Evolutionary conservation across 2,888 invertebrate genomes (phyloP).

Genomic region (Villa cingulata): DNA sequence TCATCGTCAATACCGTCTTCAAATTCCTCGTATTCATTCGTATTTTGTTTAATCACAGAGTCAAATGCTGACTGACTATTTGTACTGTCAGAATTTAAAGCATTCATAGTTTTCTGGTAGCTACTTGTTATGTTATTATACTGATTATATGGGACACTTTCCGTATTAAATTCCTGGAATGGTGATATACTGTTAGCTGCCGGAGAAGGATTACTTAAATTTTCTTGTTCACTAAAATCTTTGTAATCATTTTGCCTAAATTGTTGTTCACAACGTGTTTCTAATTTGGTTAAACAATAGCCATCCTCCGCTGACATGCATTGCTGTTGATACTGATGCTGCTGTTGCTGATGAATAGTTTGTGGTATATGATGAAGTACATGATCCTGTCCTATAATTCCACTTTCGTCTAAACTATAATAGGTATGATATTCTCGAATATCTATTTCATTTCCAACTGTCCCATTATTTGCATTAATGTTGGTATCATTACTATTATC

Average conservation of each 20-base stretch:
- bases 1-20: background rate
- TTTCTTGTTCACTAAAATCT: conserved; percentile 1
- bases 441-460: conserved; percentile 2
- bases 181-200: background rate
- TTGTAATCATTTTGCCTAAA: background rate
- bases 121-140: conserved; percentile 10
- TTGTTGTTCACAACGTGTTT: conserved; percentile 26
- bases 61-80: background rate
- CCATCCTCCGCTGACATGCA: conserved; percentile 28
- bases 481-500: conserved; percentile 9
- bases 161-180: conserved; percentile 10
- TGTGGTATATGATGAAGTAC: conserved; percentile 18
- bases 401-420: conserved; percentile 14
- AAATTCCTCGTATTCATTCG: background rate
- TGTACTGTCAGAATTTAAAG: background rate
- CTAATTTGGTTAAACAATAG: conserved; percentile 32
- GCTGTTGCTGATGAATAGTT: conserved; percentile 25
- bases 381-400: conserved; percentile 18
- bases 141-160: conserved; percentile 7
- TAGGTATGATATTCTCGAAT: conserved; percentile 11
- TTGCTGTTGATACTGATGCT: conserved; percentile 30
- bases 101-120: conserved; percentile 6
- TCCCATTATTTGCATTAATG: conserved; percentile 6
- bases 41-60: conserved; percentile 1
- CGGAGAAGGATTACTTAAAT: background rate